These are phyloP conservation scores for Nautilus pompilius DNA, from an alignment of 1,140 invertebrate genomes.

Conservation along the genomic window DNA sequence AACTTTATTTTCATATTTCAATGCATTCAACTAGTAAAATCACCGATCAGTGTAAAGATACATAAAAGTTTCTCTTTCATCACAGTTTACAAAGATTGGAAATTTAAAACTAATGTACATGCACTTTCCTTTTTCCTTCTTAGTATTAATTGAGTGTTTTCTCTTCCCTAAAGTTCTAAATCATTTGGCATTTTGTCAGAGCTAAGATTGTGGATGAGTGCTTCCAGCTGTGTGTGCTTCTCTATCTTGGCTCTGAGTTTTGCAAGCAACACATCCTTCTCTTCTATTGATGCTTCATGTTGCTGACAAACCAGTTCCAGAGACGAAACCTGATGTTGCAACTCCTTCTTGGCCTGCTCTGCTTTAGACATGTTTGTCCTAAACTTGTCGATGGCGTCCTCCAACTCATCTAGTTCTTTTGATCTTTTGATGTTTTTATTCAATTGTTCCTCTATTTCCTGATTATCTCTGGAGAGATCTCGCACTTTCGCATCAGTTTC, in stretches of 20 bases:
- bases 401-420: conserved; percentile 36
- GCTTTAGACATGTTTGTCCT: conserved; percentile 25
- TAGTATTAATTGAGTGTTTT: too few species aligned
- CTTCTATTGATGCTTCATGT: conserved; percentile 16
- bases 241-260: conserved; percentile 17
- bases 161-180: too few species aligned
- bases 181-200: conserved; percentile 22
- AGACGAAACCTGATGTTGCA: conserved; percentile 34
- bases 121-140: too few species aligned
- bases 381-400: conserved; percentile 35
- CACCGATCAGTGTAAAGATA: too few species aligned
- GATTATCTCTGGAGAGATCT: too few species aligned
- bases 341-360: conserved; percentile 32
- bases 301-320: conserved; percentile 22
- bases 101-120: too few species aligned
- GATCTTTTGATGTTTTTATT: conserved; percentile 30
- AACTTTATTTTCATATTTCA: too few species aligned
- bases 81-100: too few species aligned
- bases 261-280: conserved; percentile 20
- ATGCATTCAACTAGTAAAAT: too few species aligned
- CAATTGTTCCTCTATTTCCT: conserved; percentile 28
- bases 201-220: conserved; percentile 35
- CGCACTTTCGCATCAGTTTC: too few species aligned
- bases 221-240: conserved; percentile 38
- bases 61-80: too few species aligned